Evolutionary conservation across 2,888 invertebrate species (phyloP), one percentile per base, ranked within the genome.

Genomic region (Baccha elongata): DNA sequence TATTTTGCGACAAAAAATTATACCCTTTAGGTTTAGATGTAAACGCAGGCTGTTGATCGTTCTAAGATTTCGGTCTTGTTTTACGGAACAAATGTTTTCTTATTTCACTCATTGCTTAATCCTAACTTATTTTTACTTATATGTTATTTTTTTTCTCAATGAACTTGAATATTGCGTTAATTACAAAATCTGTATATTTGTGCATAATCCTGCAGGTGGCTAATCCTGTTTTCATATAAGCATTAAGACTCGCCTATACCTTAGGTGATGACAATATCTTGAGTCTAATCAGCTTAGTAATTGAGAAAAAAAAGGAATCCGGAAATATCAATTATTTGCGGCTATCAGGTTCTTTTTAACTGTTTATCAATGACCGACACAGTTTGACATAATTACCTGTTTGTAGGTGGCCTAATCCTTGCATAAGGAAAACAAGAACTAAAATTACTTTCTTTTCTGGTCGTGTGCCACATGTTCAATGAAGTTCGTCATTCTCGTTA

Each of bases 401-500:
- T 81, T 60, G 81, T 76, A 76, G 81, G 71, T 71, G 81, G 76
- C 71, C 60, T 71, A 81, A 76, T 74, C 46, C 65, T 71, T 67
- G 13, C 37, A 76, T 52, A 71, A 81, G 58, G 37, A 50, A 64
- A 53, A 23, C 8, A n/a, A 35, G 10, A 44, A 42, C 32, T 21
- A 13, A 3, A 26, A 13, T 15, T 29, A 15, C n/a, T 1, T 44
- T 7, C 5, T 13, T 11, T 19, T 7, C 7, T 40, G 26, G 67
- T 35, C 68, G 37, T 80, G 68, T 64, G 68, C 46, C 81, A 81
- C 52, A 69, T 76, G 75, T 69, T 64, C 55, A 23, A 23, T 53
- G 53, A 1, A 10, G 42, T 11, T 55, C 29, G 37, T 23, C 52
- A 42, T 1, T 65, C 58, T 32, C 8, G 11, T 37, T 37, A 6